Evolutionary conservation across 2,797 vertebrate genomes (phyloP), one percentile per base, ranked within the genome.

Genomic region (Sebastes baramenuke): DNA sequence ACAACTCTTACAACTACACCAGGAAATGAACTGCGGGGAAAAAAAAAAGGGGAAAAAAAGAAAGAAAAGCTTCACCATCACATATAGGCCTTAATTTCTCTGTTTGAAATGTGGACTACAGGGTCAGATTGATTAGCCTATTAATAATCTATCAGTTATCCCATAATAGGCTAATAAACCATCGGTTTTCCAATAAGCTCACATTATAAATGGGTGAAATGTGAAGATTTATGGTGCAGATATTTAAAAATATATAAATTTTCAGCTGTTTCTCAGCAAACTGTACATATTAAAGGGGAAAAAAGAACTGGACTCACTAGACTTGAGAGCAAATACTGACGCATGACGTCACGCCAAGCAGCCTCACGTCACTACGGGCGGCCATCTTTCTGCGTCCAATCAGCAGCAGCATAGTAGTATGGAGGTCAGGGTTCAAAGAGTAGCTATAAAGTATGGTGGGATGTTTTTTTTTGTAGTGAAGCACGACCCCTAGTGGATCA

Each of bases 401-500:
- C 66, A 77, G 49, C 67, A 42, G 73, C 18, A 10, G 36, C 36
- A 38, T 20, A 7, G 16, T 8, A 20, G 27, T 4, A 22, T 8
- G 18, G 27, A 20, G 14, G 22, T 61, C 24, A 52, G 27, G 20
- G 14, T 27, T 61, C 24, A 42, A 1, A 27, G 29, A 55, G 24
- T 8, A 18, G 42, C 16, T 3, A 1, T 3, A 1, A 27, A 60
- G 27, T 22, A 10, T 29, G 49, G 30, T 36, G 65, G 36, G 49
- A 8, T 49, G 32, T 16, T 16, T 25, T 16, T 32, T 5, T 2
- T 61, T 38, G 13, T 38, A 62, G 80, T 58, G 42, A 67, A 92
- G 75, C 32, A 18, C 88, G 89, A 5, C 93, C 74, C 80, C 92
- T 82, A 54, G 82, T 68, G 92, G 91, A 27, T 5, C 6, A 54